Base-by-base conservation (phyloP, 2,888 invertebrate species). In the Scaptomyza parva region DNA sequence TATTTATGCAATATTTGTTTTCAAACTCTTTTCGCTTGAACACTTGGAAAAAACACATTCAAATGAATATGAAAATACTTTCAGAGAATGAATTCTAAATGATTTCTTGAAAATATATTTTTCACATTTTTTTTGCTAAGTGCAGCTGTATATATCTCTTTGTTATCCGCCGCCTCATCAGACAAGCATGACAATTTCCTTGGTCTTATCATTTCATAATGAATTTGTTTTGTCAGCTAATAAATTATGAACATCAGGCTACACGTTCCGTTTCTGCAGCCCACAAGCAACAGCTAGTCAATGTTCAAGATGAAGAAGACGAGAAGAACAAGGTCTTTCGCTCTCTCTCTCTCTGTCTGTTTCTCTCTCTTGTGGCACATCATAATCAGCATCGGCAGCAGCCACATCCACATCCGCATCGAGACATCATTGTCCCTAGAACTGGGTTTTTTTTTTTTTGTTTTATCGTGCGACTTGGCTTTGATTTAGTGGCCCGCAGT, bases 181-280 rank as follows among this genome's bases (percentile, higher is more conserved):
- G n/a, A n/a, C 43, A 51, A 57, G 52, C 74, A 66, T 84, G 84
- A 78, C 85, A 84, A 84, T 84, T 85, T 68, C 75, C 60, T 61
- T n/a, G n/a, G 71, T 59, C 79, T 88, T 86, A 86, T 86, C 88
- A 86, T 83, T 79, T 77, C 78, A 80, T 88, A 88, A 88, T 78
- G 88, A 84, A 88, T 88, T 88, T 88, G 82, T 88, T 88, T 88
- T 87, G 88, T 73, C 84, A 88, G 87, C 88, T 75, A 84, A 88
- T 88, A 88, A 88, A 88, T 88, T 80, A 87, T 78, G 77, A 76
- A 60, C 77, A 83, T 80, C 87, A 80, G 73, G 87, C 71, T 86
- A 71, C 52, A 40, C 45, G 47, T 60, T 53, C 73, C 1, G 1
- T 6, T 5, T 2, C 8, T 26, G 26, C 73, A 70, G 51, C 62